phyloP scores from a whole-genome alignment of 2,113 vertebrate genomes.

The Gadus macrocephalus region DNA sequence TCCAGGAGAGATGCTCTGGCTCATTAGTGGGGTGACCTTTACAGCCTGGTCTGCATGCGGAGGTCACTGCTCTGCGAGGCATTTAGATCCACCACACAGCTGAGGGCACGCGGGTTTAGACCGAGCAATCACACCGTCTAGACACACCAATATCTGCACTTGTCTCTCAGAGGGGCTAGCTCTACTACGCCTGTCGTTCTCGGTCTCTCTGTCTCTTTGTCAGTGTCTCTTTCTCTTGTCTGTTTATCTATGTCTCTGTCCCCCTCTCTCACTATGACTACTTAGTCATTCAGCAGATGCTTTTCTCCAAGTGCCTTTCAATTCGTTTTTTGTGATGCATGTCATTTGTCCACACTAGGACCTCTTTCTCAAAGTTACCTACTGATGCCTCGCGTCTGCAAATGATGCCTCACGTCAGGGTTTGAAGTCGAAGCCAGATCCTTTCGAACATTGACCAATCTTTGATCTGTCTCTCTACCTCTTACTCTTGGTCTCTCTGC shows the following conservation, averaged over 20 bases:
- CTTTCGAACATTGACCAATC: conserved; percentile 7
- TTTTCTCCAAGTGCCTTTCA: conserved; percentile 17
- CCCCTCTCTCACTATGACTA: neutral
- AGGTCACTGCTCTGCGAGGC: conserved; percentile 2
- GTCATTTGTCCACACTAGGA: too few relatives aligned
- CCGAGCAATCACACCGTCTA: conserved; percentile 53
- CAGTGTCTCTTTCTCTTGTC: too few relatives aligned
- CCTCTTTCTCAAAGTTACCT: too few relatives aligned
- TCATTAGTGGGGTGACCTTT: too few relatives aligned
- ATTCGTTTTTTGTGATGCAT: too few relatives aligned
- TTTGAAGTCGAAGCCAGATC: conserved; percentile 15
- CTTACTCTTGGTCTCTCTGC: conserved; percentile 2
- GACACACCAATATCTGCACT: conserved; percentile 35
- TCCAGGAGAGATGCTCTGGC: too few relatives aligned
- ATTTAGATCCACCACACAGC: conserved; percentile 12
- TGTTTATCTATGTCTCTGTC: neutral
- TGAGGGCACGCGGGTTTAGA: conserved; percentile 40
- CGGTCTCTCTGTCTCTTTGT: too few relatives aligned
- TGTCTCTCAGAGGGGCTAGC: conserved; percentile 15
- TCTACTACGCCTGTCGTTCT: conserved; percentile 1
- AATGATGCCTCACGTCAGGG: conserved; percentile 30
- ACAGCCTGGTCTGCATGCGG: too few relatives aligned
- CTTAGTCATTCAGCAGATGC: conserved; percentile 17
- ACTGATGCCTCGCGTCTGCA: conserved; percentile 11
- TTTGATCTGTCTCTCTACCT: conserved; percentile 6